These are phyloP conservation scores for Scytalopus superciliaris DNA, from an alignment of 2,113 vertebrate genomes.

Conservation along the genomic window DNA sequence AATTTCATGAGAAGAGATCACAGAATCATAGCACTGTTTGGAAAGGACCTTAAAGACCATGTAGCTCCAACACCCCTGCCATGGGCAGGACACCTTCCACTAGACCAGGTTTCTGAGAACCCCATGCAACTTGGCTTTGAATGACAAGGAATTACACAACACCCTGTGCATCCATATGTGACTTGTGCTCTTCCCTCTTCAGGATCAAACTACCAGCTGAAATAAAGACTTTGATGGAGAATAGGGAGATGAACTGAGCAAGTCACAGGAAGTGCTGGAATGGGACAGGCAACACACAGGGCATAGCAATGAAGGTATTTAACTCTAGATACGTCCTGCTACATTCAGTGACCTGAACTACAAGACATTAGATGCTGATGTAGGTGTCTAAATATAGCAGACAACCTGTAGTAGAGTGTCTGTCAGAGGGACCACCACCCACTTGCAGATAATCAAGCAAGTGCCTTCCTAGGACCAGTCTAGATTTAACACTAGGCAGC, in stretches of 20 bases:
- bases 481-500: not conserved
- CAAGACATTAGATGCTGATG: not conserved
- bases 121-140: not conserved
- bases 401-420: not conserved
- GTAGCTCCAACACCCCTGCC: not conserved
- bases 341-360: not conserved
- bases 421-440: not conserved
- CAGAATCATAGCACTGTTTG: not conserved
- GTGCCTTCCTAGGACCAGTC: not conserved
- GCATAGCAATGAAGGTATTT: not conserved
- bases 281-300: not conserved
- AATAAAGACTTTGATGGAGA: not conserved
- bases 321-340: not conserved
- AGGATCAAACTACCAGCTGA: not conserved
- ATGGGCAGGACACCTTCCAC: not conserved
- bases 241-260: not conserved
- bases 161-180: not conserved
- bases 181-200: not conserved
- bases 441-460: not conserved
- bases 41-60: not conserved
- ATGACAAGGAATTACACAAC: not conserved
- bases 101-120: not conserved
- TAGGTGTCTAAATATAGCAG: not conserved
- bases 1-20: not conserved
- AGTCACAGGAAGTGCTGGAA: not conserved